Percentiles rank a stretch among this genome's conserved stretches.
phyloP scores from a whole-genome alignment of 1,140 invertebrate genomes.

The Charaxes varanes region DNA sequence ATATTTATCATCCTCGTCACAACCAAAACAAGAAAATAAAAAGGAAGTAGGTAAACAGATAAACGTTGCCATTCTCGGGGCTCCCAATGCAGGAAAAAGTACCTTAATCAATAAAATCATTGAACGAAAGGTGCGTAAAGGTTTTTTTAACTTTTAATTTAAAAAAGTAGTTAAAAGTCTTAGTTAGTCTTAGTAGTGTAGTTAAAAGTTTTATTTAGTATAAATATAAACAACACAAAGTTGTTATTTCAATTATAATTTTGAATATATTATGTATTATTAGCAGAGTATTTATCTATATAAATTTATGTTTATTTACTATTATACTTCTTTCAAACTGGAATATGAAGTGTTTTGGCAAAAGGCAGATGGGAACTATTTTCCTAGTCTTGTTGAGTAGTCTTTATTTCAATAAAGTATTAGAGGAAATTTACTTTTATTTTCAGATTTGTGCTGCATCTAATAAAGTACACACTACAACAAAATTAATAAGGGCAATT shows the following conservation, averaged over 20 bases:
- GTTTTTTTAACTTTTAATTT: too few relatives aligned
- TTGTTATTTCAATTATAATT: too few relatives aligned
- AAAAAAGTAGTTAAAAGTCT: too few relatives aligned
- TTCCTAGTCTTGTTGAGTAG: too few relatives aligned
- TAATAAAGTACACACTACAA: constrained; percentile 92
- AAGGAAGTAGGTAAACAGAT: constrained; percentile 74
- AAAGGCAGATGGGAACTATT: too few relatives aligned
- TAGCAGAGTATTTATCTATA: too few relatives aligned
- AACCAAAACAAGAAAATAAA: constrained; percentile 33
- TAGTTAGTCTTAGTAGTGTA: too few relatives aligned
- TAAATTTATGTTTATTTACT: not conserved
- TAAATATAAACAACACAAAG: too few relatives aligned
- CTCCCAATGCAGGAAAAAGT: constrained; percentile 96
- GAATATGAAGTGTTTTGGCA: too few relatives aligned
- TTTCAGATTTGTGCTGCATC: constrained; percentile 90
- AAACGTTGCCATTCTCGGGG: constrained; percentile 90
- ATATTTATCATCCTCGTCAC: constrained; percentile 41
- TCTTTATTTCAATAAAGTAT: not conserved
- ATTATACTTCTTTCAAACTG: too few relatives aligned
- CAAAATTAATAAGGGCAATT: constrained; percentile 81
- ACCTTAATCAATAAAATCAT: constrained; percentile 92
- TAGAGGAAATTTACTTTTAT: constrained; percentile 12
- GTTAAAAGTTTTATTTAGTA: too few relatives aligned
- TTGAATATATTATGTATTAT: too few relatives aligned
- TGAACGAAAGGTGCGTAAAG: constrained; percentile 79